Percentiles rank a stretch among this genome's conserved stretches.
phyloP scores from a whole-genome alignment of 2,797 vertebrate genomes.

The Squalus acanthias region DNA sequence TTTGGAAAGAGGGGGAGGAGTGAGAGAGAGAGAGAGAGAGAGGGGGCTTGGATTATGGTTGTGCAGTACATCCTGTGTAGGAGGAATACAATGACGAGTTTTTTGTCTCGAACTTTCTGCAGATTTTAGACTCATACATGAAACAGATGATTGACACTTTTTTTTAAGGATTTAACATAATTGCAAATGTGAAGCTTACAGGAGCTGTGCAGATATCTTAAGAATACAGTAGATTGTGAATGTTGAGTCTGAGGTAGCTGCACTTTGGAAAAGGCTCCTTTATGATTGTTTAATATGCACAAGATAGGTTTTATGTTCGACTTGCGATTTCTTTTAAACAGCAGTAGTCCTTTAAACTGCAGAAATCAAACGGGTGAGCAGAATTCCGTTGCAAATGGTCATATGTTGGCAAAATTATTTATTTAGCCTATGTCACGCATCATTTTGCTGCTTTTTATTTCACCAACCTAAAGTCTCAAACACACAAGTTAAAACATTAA shows the following conservation, averaged over 20 bases:
- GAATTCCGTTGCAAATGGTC: not conserved
- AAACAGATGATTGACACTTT: not conserved
- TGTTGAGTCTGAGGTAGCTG: not conserved
- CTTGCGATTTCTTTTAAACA: not conserved
- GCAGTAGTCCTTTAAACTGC: not conserved
- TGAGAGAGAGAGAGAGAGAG: not conserved
- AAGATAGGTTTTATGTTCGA: not conserved
- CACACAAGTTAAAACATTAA: not conserved
- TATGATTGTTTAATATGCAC: not conserved
- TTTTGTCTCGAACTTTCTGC: not conserved
- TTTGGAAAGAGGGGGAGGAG: conserved; percentile 17
- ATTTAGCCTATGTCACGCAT: not conserved
- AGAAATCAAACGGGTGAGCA: not conserved
- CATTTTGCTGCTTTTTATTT: not conserved
- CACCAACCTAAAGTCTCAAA: not conserved
- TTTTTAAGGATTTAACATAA: not conserved
- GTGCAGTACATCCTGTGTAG: conserved; percentile 4
- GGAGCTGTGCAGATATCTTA: not conserved
- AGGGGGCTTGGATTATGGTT: conserved; percentile 16
- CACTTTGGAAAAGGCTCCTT: not conserved
- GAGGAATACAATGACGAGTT: not conserved
- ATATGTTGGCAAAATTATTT: not conserved
- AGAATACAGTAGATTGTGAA: not conserved
- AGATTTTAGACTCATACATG: not conserved
- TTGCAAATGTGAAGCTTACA: not conserved